Evolutionary conservation across 2,113 vertebrate genomes (phyloP).

Genomic region (Mesembrinibis cayennensis): DNA sequence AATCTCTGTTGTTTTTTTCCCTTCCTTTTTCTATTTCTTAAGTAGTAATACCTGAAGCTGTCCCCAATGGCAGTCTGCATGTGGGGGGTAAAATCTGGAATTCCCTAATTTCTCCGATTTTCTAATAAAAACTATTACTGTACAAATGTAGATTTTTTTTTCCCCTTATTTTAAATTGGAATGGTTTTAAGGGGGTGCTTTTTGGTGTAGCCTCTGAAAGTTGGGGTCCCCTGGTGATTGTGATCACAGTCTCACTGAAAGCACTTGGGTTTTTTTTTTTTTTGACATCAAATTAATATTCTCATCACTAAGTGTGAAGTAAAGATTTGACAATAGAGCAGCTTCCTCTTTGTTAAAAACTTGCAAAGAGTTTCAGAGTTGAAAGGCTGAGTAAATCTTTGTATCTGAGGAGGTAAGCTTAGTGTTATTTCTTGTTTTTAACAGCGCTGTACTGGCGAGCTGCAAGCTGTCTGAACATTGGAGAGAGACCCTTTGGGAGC

Average conservation of each 20-base stretch:
- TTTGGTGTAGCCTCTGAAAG: slow-evolving; percentile 4
- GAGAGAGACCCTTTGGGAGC: slow-evolving; percentile 73
- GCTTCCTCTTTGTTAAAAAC: slow-evolving; percentile 72
- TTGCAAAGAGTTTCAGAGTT: slow-evolving; percentile 57
- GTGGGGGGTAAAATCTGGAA: not conserved
- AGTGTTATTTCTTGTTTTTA: slow-evolving; percentile 55
- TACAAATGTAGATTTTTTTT: not conserved
- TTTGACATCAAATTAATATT: slow-evolving; percentile 73
- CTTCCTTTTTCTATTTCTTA: not conserved
- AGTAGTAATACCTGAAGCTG: slow-evolving; percentile 25
- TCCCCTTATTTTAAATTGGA: not conserved
- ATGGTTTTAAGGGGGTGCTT: slow-evolving; percentile 1
- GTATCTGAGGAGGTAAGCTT: slow-evolving; percentile 67
- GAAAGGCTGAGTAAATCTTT: slow-evolving; percentile 71
- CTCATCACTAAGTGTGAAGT: slow-evolving; percentile 42
- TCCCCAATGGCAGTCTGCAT: slow-evolving; percentile 32
- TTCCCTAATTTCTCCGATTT: slow-evolving; percentile 47
- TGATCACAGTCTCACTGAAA: slow-evolving; percentile 35
- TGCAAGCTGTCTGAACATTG: slow-evolving; percentile 60
- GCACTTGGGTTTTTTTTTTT: not conserved
- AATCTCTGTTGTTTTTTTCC: not conserved
- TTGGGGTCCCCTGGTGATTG: slow-evolving; percentile 17
- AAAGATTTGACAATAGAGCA: slow-evolving; percentile 56
- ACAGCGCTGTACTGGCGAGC: slow-evolving; percentile 39
- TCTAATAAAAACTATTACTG: slow-evolving; percentile 34